Percentiles rank a stretch among this genome's conserved stretches.
These are phyloP conservation scores for Epizoanthus illoricatus DNA, from an alignment of 92 coral and sea anemone genomes.

Conservation along the genomic window DNA sequence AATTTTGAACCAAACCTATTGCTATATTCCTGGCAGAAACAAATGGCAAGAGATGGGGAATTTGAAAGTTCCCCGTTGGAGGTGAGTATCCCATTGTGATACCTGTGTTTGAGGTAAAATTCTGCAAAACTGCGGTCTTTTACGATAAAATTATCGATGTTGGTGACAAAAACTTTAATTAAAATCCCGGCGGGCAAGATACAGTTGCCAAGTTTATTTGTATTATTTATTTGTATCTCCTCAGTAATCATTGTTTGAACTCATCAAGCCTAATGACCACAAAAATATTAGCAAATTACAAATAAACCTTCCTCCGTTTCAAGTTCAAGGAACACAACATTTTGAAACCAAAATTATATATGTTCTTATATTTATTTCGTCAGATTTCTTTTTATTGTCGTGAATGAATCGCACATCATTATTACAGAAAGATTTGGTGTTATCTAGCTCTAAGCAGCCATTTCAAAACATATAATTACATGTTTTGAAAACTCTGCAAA, in stretches of 20 bases:
- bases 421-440: background rate
- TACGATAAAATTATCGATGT: no score
- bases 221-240: background rate
- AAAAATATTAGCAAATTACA: background rate
- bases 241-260: background rate
- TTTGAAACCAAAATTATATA: no score
- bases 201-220: background rate
- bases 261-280: background rate
- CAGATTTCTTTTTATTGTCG: no score
- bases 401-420: no score
- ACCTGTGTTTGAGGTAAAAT: background rate
- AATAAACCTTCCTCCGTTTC: no score
- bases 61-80: constrained; percentile 85
- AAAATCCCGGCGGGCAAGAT: background rate
- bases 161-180: background rate
- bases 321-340: no score
- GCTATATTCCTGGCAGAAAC: constrained; percentile 68
- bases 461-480: background rate
- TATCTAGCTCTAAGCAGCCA: background rate
- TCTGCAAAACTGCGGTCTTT: background rate
- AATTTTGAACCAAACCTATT: constrained; percentile 54
- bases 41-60: constrained; percentile 69
- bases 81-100: constrained; percentile 54
- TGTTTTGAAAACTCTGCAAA: constrained; percentile 1
- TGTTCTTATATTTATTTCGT: no score